Conservation (phyloP, 2,888 invertebrate species). For the Crematogaster levior region DNA sequence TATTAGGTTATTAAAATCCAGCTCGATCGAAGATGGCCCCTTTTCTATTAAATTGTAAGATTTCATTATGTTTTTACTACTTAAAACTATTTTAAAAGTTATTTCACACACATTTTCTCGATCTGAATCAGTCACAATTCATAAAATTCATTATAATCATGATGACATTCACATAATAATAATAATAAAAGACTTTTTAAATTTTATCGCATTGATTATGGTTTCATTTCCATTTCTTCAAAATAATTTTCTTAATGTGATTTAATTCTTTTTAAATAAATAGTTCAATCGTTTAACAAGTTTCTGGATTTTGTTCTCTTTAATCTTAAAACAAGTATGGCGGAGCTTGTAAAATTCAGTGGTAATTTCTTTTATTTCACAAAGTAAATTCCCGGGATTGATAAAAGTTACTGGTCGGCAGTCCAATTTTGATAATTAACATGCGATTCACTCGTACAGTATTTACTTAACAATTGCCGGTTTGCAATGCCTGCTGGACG, state of each 20-base stretch:
- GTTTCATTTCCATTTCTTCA: background rate
- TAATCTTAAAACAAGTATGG: slow-evolving; percentile 36
- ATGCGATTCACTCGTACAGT: slow-evolving; percentile 40
- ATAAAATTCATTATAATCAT: background rate
- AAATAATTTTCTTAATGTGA: slow-evolving; percentile 38
- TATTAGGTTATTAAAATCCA: too few relatives aligned
- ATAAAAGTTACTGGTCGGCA: slow-evolving; percentile 23
- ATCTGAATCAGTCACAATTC: background rate
- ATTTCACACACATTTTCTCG: too few relatives aligned
- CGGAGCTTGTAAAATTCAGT: slow-evolving; percentile 47
- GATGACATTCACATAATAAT: background rate
- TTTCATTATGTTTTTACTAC: background rate
- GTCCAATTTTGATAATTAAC: slow-evolving; percentile 52
- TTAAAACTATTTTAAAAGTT: too few relatives aligned
- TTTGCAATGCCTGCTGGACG: slow-evolving; percentile 36
- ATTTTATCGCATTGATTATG: slow-evolving; percentile 14
- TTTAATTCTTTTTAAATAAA: slow-evolving; percentile 40
- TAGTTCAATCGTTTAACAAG: slow-evolving; percentile 38
- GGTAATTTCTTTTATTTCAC: slow-evolving; percentile 46
- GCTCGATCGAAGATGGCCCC: too few relatives aligned
- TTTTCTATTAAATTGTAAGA: too few relatives aligned
- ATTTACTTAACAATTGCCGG: slow-evolving; percentile 49
- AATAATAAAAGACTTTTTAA: background rate
- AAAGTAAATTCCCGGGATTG: slow-evolving; percentile 42
- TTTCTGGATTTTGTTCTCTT: slow-evolving; percentile 41